phyloP scores from a whole-genome alignment of 2,888 invertebrate species.

The Lochmaea capreae region DNA sequence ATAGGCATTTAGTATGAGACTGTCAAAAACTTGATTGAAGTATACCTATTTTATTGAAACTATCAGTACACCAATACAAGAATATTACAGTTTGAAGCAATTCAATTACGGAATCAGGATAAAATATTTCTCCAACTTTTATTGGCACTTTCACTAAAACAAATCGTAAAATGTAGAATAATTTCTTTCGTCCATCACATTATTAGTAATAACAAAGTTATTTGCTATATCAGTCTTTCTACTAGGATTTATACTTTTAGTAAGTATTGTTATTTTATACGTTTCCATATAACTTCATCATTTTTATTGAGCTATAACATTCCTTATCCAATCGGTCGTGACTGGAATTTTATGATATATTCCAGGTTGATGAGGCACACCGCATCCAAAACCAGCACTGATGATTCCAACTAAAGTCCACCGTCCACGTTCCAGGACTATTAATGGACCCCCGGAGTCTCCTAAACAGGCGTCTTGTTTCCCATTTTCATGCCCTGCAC shows the following conservation, averaged over 20 bases:
- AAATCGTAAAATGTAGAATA: background rate
- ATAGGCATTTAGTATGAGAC: no score
- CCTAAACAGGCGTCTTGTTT: slow-evolving; percentile 86
- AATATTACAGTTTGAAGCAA: no score
- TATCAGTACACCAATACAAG: no score
- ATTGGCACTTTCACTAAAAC: background rate
- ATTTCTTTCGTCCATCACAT: background rate
- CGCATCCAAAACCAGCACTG: slow-evolving; percentile 88
- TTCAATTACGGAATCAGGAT: no score
- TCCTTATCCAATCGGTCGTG: slow-evolving; percentile 76
- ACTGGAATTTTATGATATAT: slow-evolving; percentile 85
- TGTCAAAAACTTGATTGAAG: no score
- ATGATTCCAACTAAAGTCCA: slow-evolving; percentile 86
- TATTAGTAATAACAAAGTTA: background rate
- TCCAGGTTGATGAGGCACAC: slow-evolving; percentile 86
- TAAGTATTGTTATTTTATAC: background rate
- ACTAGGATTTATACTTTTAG: background rate
- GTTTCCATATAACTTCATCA: background rate
- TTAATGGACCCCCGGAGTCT: slow-evolving; percentile 83
- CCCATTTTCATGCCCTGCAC: slow-evolving; percentile 86
- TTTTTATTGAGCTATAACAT: slow-evolving; percentile 21
- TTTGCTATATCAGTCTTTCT: background rate
- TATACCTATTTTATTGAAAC: no score
- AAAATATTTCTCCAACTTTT: background rate
- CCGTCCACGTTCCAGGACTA: slow-evolving; percentile 75